Evolutionary conservation across 2,888 invertebrate species (phyloP).

Genomic region (Adela reaumurella): DNA sequence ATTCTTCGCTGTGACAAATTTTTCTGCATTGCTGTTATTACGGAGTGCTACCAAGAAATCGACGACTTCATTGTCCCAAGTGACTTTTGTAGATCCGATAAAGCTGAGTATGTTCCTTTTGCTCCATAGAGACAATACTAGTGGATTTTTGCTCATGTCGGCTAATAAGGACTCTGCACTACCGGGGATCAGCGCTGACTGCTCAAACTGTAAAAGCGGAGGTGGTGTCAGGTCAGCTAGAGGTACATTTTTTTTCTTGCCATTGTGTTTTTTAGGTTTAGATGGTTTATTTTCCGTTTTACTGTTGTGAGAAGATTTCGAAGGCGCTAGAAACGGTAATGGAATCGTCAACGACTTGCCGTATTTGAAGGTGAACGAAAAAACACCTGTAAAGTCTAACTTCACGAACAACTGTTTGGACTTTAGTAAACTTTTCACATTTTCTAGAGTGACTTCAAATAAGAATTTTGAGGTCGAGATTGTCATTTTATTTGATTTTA

Average conservation of each 20-base stretch:
- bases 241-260: constrained; percentile 15
- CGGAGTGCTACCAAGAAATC: constrained; percentile 27
- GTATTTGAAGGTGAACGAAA: constrained; percentile 41
- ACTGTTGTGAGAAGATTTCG: constrained; percentile 36
- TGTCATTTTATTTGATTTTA: constrained; percentile 25
- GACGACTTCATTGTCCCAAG: constrained; percentile 37
- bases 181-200: constrained; percentile 40
- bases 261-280: constrained; percentile 19
- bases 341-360: constrained; percentile 43
- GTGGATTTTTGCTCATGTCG: constrained; percentile 32
- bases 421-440: constrained; percentile 29
- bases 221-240: constrained; percentile 21
- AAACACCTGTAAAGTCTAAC: constrained; percentile 41
- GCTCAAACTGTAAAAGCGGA: constrained; percentile 38
- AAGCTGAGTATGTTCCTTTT: constrained; percentile 34
- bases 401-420: constrained; percentile 31
- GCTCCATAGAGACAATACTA: constrained; percentile 40
- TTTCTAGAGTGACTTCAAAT: constrained; percentile 42
- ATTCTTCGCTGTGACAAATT: constrained; percentile 31
- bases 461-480: constrained; percentile 39
- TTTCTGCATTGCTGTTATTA: constrained; percentile 20
- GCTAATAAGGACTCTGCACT: constrained; percentile 36
- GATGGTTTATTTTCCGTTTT: constrained; percentile 27
- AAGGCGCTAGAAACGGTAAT: constrained; percentile 42
- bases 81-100: constrained; percentile 30